Conservation (phyloP, 1,140 invertebrate genomes). For the Drosophila bifasciata region DNA sequence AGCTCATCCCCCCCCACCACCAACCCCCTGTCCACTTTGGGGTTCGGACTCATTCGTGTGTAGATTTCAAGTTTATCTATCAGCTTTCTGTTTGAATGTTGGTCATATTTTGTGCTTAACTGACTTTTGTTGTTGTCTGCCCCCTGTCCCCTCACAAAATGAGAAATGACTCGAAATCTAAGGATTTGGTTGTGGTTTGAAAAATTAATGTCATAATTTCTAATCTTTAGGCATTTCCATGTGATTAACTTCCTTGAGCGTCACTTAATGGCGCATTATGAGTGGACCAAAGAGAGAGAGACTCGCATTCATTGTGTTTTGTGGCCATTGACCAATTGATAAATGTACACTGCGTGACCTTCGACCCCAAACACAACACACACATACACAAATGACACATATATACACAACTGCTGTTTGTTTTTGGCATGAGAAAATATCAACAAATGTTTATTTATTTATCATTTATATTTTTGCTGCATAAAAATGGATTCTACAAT, state of each 20-base stretch:
- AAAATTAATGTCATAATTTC: slow-evolving; percentile 82
- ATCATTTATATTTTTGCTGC: too few relatives aligned
- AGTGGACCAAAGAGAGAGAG: slow-evolving; percentile 25
- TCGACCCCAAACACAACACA: slow-evolving; percentile 1
- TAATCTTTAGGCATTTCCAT: slow-evolving; percentile 78
- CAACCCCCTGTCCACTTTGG: slow-evolving; percentile 30
- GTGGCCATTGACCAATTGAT: slow-evolving; percentile 58
- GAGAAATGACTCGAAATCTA: slow-evolving; percentile 42
- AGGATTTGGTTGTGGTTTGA: slow-evolving; percentile 37
- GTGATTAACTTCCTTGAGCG: slow-evolving; percentile 73
- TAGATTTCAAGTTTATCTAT: slow-evolving; percentile 71
- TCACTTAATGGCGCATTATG: slow-evolving; percentile 71
- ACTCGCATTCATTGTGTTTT: slow-evolving; percentile 9
- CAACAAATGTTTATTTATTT: too few relatives aligned
- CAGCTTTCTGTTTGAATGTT: slow-evolving; percentile 65
- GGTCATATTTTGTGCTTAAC: slow-evolving; percentile 69
- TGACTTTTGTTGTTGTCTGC: slow-evolving; percentile 59
- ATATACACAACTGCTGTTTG: too few relatives aligned
- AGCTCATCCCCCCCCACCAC: slow-evolving; percentile 39
- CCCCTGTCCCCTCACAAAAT: background rate
- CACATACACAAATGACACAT: background rate
- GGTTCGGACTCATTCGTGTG: slow-evolving; percentile 60
- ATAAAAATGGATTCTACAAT: too few relatives aligned
- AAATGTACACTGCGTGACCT: slow-evolving; percentile 58
- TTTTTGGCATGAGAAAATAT: too few relatives aligned